Conservation (phyloP, 2,797 vertebrate species). For the Manis crassicaudata region DNA sequence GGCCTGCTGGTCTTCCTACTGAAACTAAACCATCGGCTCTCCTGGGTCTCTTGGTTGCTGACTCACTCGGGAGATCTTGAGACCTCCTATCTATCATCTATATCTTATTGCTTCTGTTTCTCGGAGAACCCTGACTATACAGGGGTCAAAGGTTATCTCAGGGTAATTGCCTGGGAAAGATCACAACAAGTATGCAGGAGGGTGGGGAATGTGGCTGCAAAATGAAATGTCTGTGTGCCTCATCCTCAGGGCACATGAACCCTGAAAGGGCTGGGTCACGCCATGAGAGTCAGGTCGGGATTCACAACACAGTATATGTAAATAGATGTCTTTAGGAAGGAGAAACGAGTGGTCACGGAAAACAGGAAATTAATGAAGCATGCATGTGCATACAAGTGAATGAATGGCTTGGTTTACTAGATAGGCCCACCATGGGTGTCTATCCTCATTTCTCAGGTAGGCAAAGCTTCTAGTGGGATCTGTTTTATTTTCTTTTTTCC, state of each 20-base stretch:
- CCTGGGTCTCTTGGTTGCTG: neutral
- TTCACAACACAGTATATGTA: accelerated
- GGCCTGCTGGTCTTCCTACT: neutral
- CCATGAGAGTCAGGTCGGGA: too few species aligned
- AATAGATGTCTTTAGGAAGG: too few species aligned
- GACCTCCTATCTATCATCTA: neutral
- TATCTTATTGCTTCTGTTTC: neutral
- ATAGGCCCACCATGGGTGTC: neutral
- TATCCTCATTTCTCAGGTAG: neutral
- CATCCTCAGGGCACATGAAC: accelerated
- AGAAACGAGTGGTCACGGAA: neutral
- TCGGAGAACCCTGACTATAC: neutral
- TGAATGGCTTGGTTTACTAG: accelerated
- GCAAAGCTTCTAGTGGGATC: neutral
- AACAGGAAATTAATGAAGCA: accelerated
- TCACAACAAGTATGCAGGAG: neutral
- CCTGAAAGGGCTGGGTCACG: neutral
- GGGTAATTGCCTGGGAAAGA: neutral
- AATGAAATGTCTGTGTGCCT: accelerated
- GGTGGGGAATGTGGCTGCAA: too few species aligned
- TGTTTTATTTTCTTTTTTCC: neutral
- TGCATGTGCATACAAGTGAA: neutral
- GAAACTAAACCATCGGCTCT: neutral
- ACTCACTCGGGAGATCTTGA: neutral
- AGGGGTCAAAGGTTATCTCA: neutral